Base-by-base conservation (phyloP, 1,140 invertebrate species). In the Drosophila nigromelanica region DNA sequence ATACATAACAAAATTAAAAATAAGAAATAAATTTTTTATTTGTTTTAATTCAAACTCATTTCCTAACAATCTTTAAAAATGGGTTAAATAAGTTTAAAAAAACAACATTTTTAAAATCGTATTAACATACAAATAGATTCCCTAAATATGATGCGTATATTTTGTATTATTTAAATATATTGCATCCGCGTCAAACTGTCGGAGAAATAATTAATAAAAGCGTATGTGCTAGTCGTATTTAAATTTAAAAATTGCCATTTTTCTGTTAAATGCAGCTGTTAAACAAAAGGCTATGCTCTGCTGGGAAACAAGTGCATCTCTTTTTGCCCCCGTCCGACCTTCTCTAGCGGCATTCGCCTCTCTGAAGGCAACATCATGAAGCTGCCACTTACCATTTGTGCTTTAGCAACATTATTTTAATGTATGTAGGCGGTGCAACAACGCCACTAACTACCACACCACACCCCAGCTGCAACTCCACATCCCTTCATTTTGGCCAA, bases 381-480 rank as follows among this genome's bases (percentile, higher is more conserved):
- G 73, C 54, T 70, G 82, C 75, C 82, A 87, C 82, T 86, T 86
- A 86, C 80, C 70, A 72, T 81, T 87, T 72, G 82, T 78, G 78
- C 78, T 87, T 82, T 70, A 76, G 71, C 78, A 80, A 81, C 68
- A 78, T 78, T 52, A 86, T 73, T 60, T 67, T 73, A 55, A 48
- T 77, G 21, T 33, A 58, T 30, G 42, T 42, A 24, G 21, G 21
- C 7, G 14, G 7, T 30, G 43, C 60, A 71, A 33, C 30, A 30
- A 42, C 30, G 60, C 75, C 51, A 45, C 45, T 43, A 37, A 7
- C 43, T 47, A 35, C 37, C 11, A 50, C 66, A 35, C 37, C 11
- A 50, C 66, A 54, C 12, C 56, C 51, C 7, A n/a, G 14, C 6
- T 27, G 42, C 48, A 64, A 47, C 39, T 8, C 21, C 3, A 21